phyloP scores from a whole-genome alignment of 2,797 vertebrate genomes.

The Enteromius mattozi region DNA sequence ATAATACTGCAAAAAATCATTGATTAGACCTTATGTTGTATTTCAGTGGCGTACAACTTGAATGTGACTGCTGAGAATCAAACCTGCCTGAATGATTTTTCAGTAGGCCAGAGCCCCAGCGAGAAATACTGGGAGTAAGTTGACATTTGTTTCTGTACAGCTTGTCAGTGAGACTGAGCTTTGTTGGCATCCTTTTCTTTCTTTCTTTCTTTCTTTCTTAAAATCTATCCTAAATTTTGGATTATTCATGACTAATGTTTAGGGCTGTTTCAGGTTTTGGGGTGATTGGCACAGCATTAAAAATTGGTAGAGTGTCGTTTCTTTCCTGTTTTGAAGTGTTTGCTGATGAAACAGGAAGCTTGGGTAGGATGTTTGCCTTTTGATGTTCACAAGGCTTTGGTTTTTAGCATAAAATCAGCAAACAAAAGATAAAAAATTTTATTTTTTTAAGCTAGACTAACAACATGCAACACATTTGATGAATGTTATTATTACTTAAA shows the following conservation, averaged over 20 bases:
- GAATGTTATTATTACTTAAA: no score
- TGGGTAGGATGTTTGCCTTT: neutral
- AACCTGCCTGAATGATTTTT: slow-evolving; percentile 73
- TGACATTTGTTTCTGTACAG: neutral
- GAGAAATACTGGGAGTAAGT: slow-evolving; percentile 97
- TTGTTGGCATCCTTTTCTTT: neutral
- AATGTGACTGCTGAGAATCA: slow-evolving; percentile 77
- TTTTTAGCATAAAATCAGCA: neutral
- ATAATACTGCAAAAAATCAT: neutral
- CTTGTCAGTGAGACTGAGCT: neutral
- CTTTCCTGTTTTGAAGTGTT: neutral
- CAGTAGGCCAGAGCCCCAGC: slow-evolving; percentile 82
- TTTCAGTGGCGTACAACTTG: slow-evolving; percentile 58
- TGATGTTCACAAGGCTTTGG: neutral
- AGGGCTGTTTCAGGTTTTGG: neutral
- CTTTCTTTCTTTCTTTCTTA: neutral
- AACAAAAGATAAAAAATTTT: neutral
- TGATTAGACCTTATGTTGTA: slow-evolving; percentile 69
- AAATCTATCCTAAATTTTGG: neutral
- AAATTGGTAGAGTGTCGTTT: neutral
- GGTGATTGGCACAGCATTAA: no score
- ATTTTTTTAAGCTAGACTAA: neutral
- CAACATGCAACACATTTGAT: neutral
- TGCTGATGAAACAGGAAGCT: slow-evolving; percentile 8
- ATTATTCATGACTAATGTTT: neutral